Base-by-base conservation (phyloP, 2,888 invertebrate species). In the Lasioglossum vierecki region DNA sequence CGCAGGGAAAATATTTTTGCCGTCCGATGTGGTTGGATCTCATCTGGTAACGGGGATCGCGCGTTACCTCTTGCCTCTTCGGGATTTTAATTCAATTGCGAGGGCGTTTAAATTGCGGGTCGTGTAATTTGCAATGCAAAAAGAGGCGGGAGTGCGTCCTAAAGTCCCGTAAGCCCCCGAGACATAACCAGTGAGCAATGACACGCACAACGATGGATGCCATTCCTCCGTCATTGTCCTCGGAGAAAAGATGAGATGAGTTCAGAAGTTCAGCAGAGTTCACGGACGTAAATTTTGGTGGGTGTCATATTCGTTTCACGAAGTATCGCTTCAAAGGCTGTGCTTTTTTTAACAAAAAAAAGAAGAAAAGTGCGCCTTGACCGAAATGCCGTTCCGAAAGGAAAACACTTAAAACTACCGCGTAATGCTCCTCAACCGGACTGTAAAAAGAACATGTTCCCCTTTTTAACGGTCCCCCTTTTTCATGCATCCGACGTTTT, bases 251-350 rank as follows among this genome's bases (percentile, higher is more conserved):
- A 84, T 84, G 90, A 90, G 85, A 91, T 87, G 91, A 90, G 93
- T 93, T 93, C 93, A 91, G 90, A 85, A 92, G 93, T 93, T 93
- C 93, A 92, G 57, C 82, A 74, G 92, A 93, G 93, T 93, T 93
- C 93, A 93, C 88, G 89, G 85, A 89, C 91, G 90, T 90, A 92
- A 92, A 92, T 92, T 46, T 91, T 88, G 86, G 89, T 86, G 88
- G 86, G 88, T 88, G 88, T 89, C 83, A 85, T 81, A 80, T 73
- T 70, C 82, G 63, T 80, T 81, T 78, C 82, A 73, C 57, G 57
- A 57, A 79, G 82, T 76, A 80, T 79, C 75, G 75, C 76, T 71
- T 83, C 76, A 63, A 71, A 66, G 46, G 15, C 57, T 22, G 86
- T 72, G 53, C 53, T 70, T 39, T 22, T 30, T 30, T 30, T 30